These are phyloP conservation scores for Tiliqua scincoides DNA, from an alignment of 2,113 vertebrate genomes.

Conservation along the genomic window DNA sequence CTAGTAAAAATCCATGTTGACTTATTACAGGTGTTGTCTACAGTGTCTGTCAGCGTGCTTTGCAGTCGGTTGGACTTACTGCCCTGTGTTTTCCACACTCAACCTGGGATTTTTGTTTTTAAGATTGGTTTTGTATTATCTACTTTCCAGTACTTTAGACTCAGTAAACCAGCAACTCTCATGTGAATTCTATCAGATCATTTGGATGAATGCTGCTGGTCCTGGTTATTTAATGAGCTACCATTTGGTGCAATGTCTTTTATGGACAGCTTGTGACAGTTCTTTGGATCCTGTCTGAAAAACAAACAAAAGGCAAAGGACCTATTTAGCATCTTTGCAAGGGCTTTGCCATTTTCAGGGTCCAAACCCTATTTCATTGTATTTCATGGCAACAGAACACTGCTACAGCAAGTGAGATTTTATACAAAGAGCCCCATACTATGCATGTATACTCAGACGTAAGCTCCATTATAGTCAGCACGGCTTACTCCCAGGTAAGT, in stretches of 20 bases:
- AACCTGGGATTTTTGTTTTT: too few relatives aligned
- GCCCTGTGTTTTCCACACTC: too few relatives aligned
- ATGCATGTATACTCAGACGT: too few relatives aligned
- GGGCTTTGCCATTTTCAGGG: background rate
- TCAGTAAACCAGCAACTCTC: background rate
- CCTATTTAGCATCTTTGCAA: background rate
- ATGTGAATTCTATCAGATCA: too few relatives aligned
- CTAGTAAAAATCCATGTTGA: too few relatives aligned
- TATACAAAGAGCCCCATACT: too few relatives aligned
- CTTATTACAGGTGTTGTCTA: too few relatives aligned
- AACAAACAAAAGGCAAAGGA: background rate
- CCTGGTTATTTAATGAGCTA: background rate
- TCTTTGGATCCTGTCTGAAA: background rate
- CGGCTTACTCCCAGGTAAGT: too few relatives aligned
- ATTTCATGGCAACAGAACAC: background rate
- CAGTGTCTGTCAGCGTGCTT: too few relatives aligned
- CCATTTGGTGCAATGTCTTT: background rate
- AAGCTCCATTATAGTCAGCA: too few relatives aligned
- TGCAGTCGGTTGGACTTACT: too few relatives aligned
- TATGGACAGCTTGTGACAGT: background rate
- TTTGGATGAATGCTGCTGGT: background rate
- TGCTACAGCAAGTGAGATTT: background rate
- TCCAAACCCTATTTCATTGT: background rate
- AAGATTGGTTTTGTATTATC: too few relatives aligned
- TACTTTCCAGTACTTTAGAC: background rate